These are phyloP conservation scores for Achatina immaculata DNA, from an alignment of 1,140 invertebrate species.

Conservation along the genomic window DNA sequence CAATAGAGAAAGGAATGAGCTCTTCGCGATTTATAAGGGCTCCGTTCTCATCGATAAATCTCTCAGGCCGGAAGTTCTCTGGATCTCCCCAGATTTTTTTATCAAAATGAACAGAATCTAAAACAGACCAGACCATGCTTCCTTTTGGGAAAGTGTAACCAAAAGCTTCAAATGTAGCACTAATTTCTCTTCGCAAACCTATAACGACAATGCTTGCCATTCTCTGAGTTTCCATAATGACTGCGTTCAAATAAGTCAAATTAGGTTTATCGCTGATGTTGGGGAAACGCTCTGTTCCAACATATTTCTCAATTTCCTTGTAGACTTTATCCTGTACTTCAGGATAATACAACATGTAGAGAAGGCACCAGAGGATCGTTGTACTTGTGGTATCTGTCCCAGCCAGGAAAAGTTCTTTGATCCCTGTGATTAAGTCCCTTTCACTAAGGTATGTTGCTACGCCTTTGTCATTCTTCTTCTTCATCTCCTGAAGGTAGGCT, in stretches of 20 bases:
- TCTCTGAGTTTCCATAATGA: conserved; percentile 46
- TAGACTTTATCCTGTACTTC: conserved; percentile 71
- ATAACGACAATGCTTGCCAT: conserved; percentile 52
- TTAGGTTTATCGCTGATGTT: conserved; percentile 40
- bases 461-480: neutral
- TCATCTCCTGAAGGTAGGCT: neutral
- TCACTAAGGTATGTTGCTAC: neutral
- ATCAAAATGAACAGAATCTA: conserved; percentile 59
- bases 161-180: conserved; percentile 51
- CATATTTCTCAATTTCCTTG: conserved; percentile 80
- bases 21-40: neutral
- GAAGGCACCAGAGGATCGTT: conserved; percentile 87
- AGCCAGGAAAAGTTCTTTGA: conserved; percentile 85
- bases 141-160: conserved; percentile 62
- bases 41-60: conserved; percentile 69
- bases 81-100: conserved; percentile 77
- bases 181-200: conserved; percentile 56
- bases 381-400: conserved; percentile 89
- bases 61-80: conserved; percentile 78
- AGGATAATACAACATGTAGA: conserved; percentile 83
- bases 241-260: conserved; percentile 47
- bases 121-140: conserved; percentile 51
- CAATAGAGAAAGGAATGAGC: neutral
- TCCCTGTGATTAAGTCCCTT: neutral
- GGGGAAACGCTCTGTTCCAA: conserved; percentile 35